Base-by-base conservation (phyloP, 2,113 vertebrate species). In the Podarcis cretensis region DNA sequence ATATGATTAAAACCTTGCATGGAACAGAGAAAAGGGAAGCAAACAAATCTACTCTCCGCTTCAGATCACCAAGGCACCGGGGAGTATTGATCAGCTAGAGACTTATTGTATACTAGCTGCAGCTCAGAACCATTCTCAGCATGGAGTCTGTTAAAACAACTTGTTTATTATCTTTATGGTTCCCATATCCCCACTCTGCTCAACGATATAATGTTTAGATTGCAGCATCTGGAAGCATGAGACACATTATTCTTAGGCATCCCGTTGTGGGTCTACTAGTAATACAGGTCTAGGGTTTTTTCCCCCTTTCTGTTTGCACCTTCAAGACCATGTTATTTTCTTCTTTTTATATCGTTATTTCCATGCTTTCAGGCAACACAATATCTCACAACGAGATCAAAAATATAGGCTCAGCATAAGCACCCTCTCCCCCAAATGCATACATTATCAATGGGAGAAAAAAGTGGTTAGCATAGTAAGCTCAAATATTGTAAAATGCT, bases 231-330 rank as follows among this genome's bases (percentile, higher is more conserved):
- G 12, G 3, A 65, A 74, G 54, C 2, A 14, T 27, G 57, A 35
- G 81, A 81, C 43, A 92, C 89, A 90, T 68, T 69, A 80, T 5
- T 14, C 6, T 37, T 14, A 20, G 35, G 23, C 30, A 85, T 92
- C 57, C 78, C 37, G 78, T 81, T 69, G 81, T 85, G 59, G 9
- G 78, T 48, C 82, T 83, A 1, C 12, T 68, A 57, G 3, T 43
- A 83, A 54, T 43, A 32, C 43, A 86, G 37, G 63, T 78, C 57
- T 89, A 35, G 27, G 3, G 12, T 10, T 73, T 10, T 10, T 37
- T 23, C 7, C 5, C 18, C 32, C 20, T 10, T 30, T 35, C 8
- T 12, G 3, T 63, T 86, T 7, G 68, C 6, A 13, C 37, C 78
- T 40, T 87, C 27, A 32, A 0, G 9, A 25, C 73, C 27, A 80